Evolutionary conservation across 1,140 invertebrate genomes (phyloP), one percentile per base, ranked within the genome.

Genomic region (Chelonus insularis): DNA sequence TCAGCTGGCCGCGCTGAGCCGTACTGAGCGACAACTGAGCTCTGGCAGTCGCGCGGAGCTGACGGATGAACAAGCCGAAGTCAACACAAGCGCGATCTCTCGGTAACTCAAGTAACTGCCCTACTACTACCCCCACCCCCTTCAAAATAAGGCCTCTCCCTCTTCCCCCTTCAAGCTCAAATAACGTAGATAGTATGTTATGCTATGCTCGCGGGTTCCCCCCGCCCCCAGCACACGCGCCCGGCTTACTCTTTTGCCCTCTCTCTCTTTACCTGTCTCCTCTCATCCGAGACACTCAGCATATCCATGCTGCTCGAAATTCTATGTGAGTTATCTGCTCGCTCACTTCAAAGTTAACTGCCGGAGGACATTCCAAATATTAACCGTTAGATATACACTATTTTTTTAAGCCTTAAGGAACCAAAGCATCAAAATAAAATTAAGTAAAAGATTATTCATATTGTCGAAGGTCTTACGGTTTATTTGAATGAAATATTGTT

Each of bases 1-100:
- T 76, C 72, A 48, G 74, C 67, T 77, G 73, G 76, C 78, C 76
- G 78, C 76, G 77, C 78, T 77, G 75, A 79, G 78, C 76, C 77
- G 71, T 75, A 79, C 77, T 80, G 78, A 80, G 72, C 78, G 79
- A 74, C 77, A 79, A 80, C 76, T 79, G 78, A 81, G 76, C 76
- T 76, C 75, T 71, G 72, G 55, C 72, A 66, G 73, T 70, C 62
- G 68, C 72, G 75, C 72, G 68, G 71, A 77, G 68, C 70, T 48
- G 59, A 59, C 45, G 48, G 39, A 55, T 68, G 64, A 73, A 57
- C 69, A 68, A 69, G 68, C 71, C 64, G 69, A 68, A 69, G 57
- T 71, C 70, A 71, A 74, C 69, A 37, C 64, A 41, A 64, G 75
- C 78, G 77, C 79, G 70, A 82, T 81, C 80, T 80, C 63, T 72